Evolutionary conservation across 2,888 invertebrate species (phyloP), one percentile per base, ranked within the genome.

Genomic region (Lochmaea crataegi): DNA sequence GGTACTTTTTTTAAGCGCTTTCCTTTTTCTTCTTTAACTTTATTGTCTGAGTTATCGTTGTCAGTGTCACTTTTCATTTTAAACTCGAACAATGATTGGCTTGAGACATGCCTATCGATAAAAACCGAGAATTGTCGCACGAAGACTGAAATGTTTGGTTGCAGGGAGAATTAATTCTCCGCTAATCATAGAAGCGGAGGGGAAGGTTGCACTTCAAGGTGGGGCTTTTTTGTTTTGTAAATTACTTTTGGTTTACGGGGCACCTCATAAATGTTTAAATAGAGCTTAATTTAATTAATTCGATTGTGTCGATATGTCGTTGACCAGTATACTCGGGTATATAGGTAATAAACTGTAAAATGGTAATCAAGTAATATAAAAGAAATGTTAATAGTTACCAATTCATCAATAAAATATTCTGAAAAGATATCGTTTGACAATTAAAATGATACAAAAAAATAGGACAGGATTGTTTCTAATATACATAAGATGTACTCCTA

Each of bases 41-140:
- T 77, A 16, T 76, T 75, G 51, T 65, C 74, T 69, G 45, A 65
- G 16, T 64, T 76, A 71, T 74, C 75, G 77, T 74, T 67, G 67
- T 74, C 75, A 77, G 75, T 71, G 45, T 78, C 80, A 78, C 77
- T 80, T 82, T 80, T 81, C 82, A 82, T 83, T 80, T 81, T 80
- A 80, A 68, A 16, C 51, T 71, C 63, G 65, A 68, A 41, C 26
- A 32, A 45, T 58, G 22, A 61, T 51, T 64, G 57, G 51, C 69
- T 72, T 65, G 67, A 72, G 75, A 75, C 72, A 71, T 72, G 66
- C 69, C 67, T 72, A 68, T 64, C 69, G 72, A 72, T 70, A 72
- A 67, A 67, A 69, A 75, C 72, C 63, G 76, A 71, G 75, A 75
- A 74, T 69, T 74, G 76, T 72, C 75, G 73, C 71, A 51, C 68